phyloP scores from a whole-genome alignment of 2,797 vertebrate species.

The Anguilla obscura region DNA sequence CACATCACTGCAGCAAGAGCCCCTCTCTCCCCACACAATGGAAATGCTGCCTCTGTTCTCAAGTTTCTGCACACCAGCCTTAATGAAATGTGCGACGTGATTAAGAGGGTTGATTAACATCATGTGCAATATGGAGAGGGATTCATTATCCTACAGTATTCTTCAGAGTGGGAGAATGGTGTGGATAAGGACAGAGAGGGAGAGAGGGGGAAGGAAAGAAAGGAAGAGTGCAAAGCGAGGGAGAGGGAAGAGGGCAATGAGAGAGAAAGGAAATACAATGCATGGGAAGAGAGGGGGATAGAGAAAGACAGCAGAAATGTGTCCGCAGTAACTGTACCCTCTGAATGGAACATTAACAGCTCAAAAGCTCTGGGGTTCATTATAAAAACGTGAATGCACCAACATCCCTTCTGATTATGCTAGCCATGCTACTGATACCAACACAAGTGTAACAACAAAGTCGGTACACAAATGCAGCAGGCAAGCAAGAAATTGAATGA shows the following conservation, averaged over 20 bases:
- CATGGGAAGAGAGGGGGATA: neutral
- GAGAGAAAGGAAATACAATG: neutral
- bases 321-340: neutral
- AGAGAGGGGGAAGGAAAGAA: neutral
- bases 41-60: conserved; percentile 70
- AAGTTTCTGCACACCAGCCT: conserved; percentile 65
- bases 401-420: neutral
- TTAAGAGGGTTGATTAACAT: conserved; percentile 58
- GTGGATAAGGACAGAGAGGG: neutral
- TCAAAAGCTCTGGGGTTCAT: neutral
- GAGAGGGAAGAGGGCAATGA: neutral
- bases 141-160: conserved; percentile 8
- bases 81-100: conserved; percentile 57
- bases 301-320: neutral
- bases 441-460: neutral
- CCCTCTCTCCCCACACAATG: conserved; percentile 68
- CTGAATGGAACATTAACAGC: neutral
- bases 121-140: conserved; percentile 31
- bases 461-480: neutral
- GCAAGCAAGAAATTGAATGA: neutral
- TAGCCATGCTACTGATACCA: neutral
- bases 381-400: neutral
- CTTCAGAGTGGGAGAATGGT: neutral
- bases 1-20: conserved; percentile 74
- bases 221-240: neutral